Conservation (phyloP, 2,888 invertebrate genomes). For the Chaetogeoica ovagalla region DNA sequence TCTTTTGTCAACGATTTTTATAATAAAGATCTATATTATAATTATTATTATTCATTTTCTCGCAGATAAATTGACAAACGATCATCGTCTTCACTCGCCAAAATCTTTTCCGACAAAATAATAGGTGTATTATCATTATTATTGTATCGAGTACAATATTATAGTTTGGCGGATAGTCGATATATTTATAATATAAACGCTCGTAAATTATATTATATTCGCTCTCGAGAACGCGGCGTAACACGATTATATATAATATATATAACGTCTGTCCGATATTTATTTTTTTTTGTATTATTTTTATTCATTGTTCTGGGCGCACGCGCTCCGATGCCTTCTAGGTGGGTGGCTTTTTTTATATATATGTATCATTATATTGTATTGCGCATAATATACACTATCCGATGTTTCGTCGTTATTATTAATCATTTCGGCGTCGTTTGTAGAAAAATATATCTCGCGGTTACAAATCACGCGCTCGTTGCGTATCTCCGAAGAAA, state of each 20-base stretch:
- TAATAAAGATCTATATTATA: too few relatives aligned
- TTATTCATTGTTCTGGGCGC: neutral
- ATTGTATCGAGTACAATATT: constrained; percentile 11
- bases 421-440: constrained; percentile 12
- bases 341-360: constrained; percentile 35
- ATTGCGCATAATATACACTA: neutral
- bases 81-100: too few relatives aligned
- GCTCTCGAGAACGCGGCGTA: neutral
- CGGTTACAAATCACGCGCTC: constrained; percentile 32
- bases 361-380: neutral
- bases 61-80: constrained; percentile 23
- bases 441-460: neutral
- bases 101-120: neutral
- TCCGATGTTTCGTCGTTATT: neutral
- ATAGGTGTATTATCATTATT: too few relatives aligned
- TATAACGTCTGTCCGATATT: too few relatives aligned
- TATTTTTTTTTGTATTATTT: neutral
- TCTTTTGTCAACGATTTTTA: too few relatives aligned
- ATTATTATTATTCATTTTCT: neutral
- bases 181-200: neutral
- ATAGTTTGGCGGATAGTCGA: neutral
- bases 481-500: constrained; percentile 20
- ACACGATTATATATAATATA: neutral
- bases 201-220: constrained; percentile 22
- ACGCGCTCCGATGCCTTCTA: constrained; percentile 13